Base-by-base conservation (phyloP, 2,888 invertebrate species). In the Sthenelais limicola region DNA sequence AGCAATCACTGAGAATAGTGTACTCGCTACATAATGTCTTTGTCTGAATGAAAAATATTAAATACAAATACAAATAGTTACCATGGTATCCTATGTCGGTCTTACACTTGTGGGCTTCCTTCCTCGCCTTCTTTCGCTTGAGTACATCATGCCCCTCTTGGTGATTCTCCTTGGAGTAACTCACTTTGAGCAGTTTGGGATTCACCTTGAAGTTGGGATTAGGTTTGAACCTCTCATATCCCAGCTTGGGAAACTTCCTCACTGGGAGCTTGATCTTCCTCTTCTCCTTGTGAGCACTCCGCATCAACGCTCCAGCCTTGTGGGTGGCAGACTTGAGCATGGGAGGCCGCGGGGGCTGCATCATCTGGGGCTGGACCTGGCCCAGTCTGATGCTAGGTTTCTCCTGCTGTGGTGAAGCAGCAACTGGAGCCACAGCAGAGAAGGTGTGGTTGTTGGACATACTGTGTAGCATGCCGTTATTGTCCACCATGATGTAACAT, bases 191-290 rank as follows among this genome's bases (percentile, higher is more conserved):
- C 38, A 62, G 38, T 21, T 62, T 62, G 0, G 62, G 62, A 24
- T 51, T 51, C 21, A 62, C 21, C 62, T 62, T 62, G 51, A 51
- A 51, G 51, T 51, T 51, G 51, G 51, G 51, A 26, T 62, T 62
- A 24, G 21, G 43, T 24, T 15, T 35, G n/a, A 18, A 4, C 12
- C 28, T 33, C 21, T 21, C 51, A 12, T 38, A 7, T 18, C 12
- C 18, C 12, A 9, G 9, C 3, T 35, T 33, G 24, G 15, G 9
- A 18, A 38, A 62, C 38, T 62, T 62, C 9, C 62, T 21, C 1
- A 43, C 38, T n/a, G 62, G 62, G 3, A 62, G 38, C 24, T 62
- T 62, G 21, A 62, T 15, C 38, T 62, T 62, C 24, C 38, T 18
- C 24, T 62, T 62, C 1, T 62, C 62, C 18, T 56, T 56, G 3